Evolutionary conservation across 2,797 vertebrate genomes (phyloP).

Genomic region (Sebastes ruberrimus): DNA sequence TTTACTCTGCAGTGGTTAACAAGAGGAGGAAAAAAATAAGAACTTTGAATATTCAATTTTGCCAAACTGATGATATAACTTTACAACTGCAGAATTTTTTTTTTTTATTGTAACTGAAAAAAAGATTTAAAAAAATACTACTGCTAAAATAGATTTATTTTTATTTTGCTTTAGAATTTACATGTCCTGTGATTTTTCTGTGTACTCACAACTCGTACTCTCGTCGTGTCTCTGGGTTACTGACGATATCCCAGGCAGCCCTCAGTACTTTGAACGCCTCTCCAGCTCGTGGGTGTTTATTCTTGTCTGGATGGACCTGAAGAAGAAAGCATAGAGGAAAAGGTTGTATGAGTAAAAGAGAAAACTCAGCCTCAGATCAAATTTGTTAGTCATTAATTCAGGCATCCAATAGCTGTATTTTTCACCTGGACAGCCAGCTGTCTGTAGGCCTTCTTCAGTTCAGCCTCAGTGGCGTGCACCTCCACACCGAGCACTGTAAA

Average conservation of each 20-base stretch:
- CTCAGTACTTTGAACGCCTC: conserved; percentile 95
- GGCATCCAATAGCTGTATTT: background rate
- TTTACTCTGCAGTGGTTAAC: background rate
- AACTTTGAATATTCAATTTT: background rate
- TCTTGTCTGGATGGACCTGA: conserved; percentile 98
- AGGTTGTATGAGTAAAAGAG: conserved; percentile 25
- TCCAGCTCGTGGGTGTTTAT: conserved; percentile 92
- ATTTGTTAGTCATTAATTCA: conserved; percentile 28
- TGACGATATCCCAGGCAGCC: conserved; percentile 95
- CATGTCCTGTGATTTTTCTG: background rate
- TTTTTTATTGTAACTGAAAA: background rate
- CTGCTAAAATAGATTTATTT: background rate
- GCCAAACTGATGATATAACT: background rate
- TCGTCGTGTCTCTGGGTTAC: conserved; percentile 90
- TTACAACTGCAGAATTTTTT: background rate
- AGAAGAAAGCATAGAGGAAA: conserved; percentile 35
- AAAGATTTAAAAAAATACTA: background rate
- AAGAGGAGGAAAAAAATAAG: background rate
- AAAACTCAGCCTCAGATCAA: background rate
- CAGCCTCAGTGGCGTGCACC: conserved; percentile 87
- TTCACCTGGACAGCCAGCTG: conserved; percentile 91
- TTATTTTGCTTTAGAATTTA: background rate
- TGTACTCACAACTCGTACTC: conserved; percentile 93
- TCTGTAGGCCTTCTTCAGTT: conserved; percentile 93
- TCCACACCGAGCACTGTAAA: conserved; percentile 93